Base-by-base conservation (phyloP, 2,797 vertebrate genomes). In the Sebastes nivosus region DNA sequence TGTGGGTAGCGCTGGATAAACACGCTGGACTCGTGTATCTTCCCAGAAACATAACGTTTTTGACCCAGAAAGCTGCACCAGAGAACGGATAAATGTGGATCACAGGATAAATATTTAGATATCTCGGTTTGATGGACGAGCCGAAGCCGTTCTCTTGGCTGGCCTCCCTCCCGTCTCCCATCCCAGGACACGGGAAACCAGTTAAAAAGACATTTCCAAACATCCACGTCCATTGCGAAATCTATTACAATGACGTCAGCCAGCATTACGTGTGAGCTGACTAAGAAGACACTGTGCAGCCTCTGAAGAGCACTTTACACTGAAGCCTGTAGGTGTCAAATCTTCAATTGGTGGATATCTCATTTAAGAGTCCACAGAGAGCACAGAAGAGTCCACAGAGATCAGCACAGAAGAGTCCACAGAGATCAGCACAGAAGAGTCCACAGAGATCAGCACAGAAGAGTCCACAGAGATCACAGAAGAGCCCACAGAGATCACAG, bases 101-200 rank as follows among this genome's bases (percentile, higher is more conserved):
- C 84, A 13, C 85, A 78, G 85, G 66, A 71, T 94, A 95, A 95
- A 95, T 95, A 95, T 95, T 95, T 95, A 92, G 93, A 94, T 91
- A 79, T 88, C 72, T 80, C 3, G 1, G 82, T 34, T 85, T 94
- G 94, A 95, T 94, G 92, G 81, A 94, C 79, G 94, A 93, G 85
- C 84, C 57, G 0, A 29, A 57, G 83, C 58, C 72, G 34, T 18
- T 77, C 80, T 83, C 79, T 85, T 84, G 86, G 89, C 91, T 61
- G 57, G 72, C 72, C 74, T 71, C 77, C 61, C 78, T 67, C 81
- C 46, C 18, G 3, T 72, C 90, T 87, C 87, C 86, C 81, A 72
- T 75, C 81, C 74, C 71, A 13, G 81, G 83, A 89, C 89, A 88
- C 88, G 78, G 90, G 85, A 92, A 92, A 86, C 86, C 77, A 86